Base-by-base conservation (phyloP, 2,113 vertebrate species). In the Vicugna pacos region DNA sequence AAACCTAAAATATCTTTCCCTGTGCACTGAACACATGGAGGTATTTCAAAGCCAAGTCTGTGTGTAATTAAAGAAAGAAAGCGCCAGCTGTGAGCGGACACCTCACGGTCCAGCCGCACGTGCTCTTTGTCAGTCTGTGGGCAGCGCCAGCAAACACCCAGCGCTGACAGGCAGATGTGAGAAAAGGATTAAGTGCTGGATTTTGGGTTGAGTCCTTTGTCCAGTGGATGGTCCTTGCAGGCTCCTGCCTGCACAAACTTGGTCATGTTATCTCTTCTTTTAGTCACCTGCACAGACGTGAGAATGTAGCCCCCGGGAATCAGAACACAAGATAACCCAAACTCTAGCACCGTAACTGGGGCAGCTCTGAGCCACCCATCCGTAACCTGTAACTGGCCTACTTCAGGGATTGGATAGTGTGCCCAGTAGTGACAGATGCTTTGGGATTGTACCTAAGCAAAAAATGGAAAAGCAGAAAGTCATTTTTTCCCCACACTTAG, bases 21-120 rank as follows among this genome's bases (percentile, higher is more conserved):
- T 93, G 86, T 93, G 91, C 84, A 96, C 97, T 97, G 98, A 98
- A 98, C 65, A 92, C 96, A 65, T 86, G 93, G 95, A 95, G 88
- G 91, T 95, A 92, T 93, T 97, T 97, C 96, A 95, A 97, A 96
- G 69, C 73, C 89, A 97, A 85, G 86, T 8, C 69, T 90, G 92
- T 97, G 87, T 97, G 24, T 98, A 95, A 97, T 97, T 95, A 77
- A 64, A 69, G 52, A 58, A 52, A 89, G 85, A 38, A 89, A 65
- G 38, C 0, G 0, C 46, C 82, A 82, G 81, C 65, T 54, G 60
- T 75, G 56, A 56, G 89, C 19, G 42, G 42, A 0, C 42, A 72
- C 70, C 0, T 84, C 46, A 10, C 30, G 48, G 75, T 73, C 64
- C 17, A 80, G 14, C 35, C 50, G 17, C 38, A 35, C 11, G 32